These are phyloP conservation scores for Drosophila putrida DNA, from an alignment of 2,888 invertebrate genomes.

Conservation along the genomic window DNA sequence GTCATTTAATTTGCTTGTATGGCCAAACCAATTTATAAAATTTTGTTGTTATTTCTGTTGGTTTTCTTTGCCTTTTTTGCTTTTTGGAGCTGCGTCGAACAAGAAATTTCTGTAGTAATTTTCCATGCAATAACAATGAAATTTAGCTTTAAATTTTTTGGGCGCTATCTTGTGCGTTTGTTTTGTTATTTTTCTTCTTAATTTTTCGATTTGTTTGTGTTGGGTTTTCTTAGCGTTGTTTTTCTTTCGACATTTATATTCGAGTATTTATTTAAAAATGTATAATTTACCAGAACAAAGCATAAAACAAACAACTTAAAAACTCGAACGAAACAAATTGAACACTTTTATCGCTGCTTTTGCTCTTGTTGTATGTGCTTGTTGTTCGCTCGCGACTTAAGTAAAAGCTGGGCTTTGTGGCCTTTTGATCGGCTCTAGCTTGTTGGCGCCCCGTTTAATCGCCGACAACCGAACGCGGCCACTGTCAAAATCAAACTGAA, in stretches of 20 bases:
- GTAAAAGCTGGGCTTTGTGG: constrained; percentile 52
- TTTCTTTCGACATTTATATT: constrained; percentile 9
- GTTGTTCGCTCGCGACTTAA: constrained; percentile 38
- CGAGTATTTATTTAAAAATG: constrained; percentile 6
- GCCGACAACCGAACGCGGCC: constrained; percentile 67
- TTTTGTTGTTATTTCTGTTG: constrained; percentile 50
- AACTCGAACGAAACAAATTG: constrained; percentile 46
- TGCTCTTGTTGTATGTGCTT: constrained; percentile 25
- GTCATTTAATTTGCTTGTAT: constrained; percentile 59
- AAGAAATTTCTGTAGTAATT: constrained; percentile 73
- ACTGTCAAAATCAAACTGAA: constrained; percentile 68
- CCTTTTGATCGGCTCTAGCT: constrained; percentile 43
- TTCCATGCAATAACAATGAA: constrained; percentile 77
- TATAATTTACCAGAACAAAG: constrained; percentile 56
- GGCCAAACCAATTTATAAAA: constrained; percentile 65
- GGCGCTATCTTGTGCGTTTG: constrained; percentile 37
- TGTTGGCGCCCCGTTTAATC: constrained; percentile 44
- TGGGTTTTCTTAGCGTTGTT: constrained; percentile 19
- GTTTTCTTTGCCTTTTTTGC: constrained; percentile 38
- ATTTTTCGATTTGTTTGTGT: constrained; percentile 24
- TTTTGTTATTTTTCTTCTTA: constrained; percentile 25
- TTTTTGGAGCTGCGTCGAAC: constrained; percentile 37
- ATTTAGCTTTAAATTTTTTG: constrained; percentile 48
- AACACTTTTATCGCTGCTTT: constrained; percentile 42
- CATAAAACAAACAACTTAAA: constrained; percentile 50